Evolutionary conservation across 1,140 invertebrate genomes (phyloP), one percentile per base, ranked within the genome.

Genomic region (Pomacea maculata): DNA sequence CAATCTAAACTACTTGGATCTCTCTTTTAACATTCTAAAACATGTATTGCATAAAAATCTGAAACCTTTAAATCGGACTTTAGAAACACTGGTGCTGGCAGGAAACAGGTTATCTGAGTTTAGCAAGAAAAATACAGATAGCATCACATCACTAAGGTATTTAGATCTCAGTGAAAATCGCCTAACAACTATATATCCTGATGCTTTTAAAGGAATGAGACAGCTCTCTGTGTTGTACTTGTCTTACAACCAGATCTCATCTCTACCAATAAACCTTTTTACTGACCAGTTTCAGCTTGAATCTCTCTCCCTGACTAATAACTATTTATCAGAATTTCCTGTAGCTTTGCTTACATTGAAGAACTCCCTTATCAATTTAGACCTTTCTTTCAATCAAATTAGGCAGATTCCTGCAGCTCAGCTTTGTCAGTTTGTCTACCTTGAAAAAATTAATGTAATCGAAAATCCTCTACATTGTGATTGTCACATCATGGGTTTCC

Each of bases 111-210:
- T 82, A n/a, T 68, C 65, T 45, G 63, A 68, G 21, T 54, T 82
- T 2, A 72, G 61, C 25, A 57, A 65, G 19, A 61, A 70, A 25
- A 25, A 45, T 10, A 55, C 79, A 25, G 45, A 45, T 8, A 61
- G 25, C n/a, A 78, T 82, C 17, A 25, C 63, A 55, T 14, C 54
- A 15, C 77, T 82, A 45, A 61, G 72, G 34, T 72, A 54, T 45
- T 72, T 82, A 34, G 76, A 82, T 67, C 52, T 82, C 8, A 79
- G 81, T 76, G 78, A 82, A 45, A 82, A 82, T 45, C 78, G 72
- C 29, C 29, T 82, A 25, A 17, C 71, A 45, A 57, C 34, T 11
- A 19, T 82, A 15, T 78, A 71, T 29, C 45, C 29, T 57, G 29
- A 78, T 34, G 57, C 73, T 12, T 82, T 82, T 63, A 65, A 17